Evolutionary conservation across 2,888 invertebrate genomes (phyloP), one percentile per base, ranked within the genome.

Genomic region (Orthonevra nobilis): DNA sequence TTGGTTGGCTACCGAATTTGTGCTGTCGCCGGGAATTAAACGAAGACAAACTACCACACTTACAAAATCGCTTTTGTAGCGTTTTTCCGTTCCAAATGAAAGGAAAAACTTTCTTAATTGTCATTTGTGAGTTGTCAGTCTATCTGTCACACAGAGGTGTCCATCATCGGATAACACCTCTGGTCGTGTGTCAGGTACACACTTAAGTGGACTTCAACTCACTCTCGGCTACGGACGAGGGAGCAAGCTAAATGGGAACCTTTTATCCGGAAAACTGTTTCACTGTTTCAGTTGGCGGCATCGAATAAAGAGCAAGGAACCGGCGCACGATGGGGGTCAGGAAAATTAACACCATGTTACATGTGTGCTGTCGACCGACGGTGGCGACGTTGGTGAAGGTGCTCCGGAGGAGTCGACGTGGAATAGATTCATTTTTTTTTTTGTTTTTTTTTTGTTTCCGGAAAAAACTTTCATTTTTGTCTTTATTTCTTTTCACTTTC

Each of bases 121-220:
- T n/a, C n/a, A n/a, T n/a, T n/a, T n/a, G n/a, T n/a, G n/a, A n/a
- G n/a, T n/a, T n/a, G n/a, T n/a, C n/a, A n/a, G n/a, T n/a, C n/a
- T n/a, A 20, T 9, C 23, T 19, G 19, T 9, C 14, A 30, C 9
- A 9, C 2, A n/a, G 12, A 4, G 12, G 23, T 23, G 3, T 12
- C 34, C 10, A 4, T 20, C 26, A 50, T 58, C 34, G 23, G 48
- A 66, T 66, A 50, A 19, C 56, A 56, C 50, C 40, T 66, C 30
- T 40, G 38, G 56, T 15, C 32, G 72, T 64, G 72, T 72, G 73
- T 58, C 48, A 66, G 28, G 58, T n/a, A n/a, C 56, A 73, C 50
- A 34, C 34, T 32, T 48, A 48, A 72, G 64, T 72, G 56, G 64
- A 68, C 40, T 68, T 40, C 68, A 28, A 56, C 58, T 48, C 48